These are phyloP conservation scores for Manis javanica DNA, from an alignment of 2,797 vertebrate species.

Conservation along the genomic window DNA sequence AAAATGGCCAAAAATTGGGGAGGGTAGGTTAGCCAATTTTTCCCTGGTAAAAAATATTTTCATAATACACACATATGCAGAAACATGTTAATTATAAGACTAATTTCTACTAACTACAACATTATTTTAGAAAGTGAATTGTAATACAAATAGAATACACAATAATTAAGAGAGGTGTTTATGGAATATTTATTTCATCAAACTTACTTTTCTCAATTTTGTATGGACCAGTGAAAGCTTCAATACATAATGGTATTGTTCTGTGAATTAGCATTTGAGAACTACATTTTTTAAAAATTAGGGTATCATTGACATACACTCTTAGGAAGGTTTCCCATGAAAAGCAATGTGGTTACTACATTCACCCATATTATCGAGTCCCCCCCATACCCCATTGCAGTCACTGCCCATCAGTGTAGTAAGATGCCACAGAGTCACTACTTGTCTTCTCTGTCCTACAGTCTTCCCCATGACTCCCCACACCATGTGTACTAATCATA, in stretches of 20 bases:
- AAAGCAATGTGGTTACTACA: too few relatives aligned
- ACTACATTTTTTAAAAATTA: too few relatives aligned
- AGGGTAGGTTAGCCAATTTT: conserved; percentile 24
- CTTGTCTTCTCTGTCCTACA: too few relatives aligned
- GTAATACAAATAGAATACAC: neutral
- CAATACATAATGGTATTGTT: neutral
- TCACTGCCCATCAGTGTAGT: too few relatives aligned
- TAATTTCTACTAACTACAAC: neutral
- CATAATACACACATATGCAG: neutral
- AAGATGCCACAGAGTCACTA: too few relatives aligned
- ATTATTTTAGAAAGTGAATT: neutral
- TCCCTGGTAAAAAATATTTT: neutral
- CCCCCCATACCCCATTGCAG: too few relatives aligned
- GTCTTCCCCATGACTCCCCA: too few relatives aligned
- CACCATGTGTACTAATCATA: too few relatives aligned
- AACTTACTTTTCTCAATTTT: neutral
- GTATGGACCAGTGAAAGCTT: neutral
- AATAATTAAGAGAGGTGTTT: neutral
- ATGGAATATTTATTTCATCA: neutral
- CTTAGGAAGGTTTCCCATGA: too few relatives aligned
- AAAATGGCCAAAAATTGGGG: neutral
- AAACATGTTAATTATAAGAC: neutral
- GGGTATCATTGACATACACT: too few relatives aligned
- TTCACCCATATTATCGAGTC: too few relatives aligned
- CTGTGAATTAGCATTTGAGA: neutral